These are phyloP conservation scores for Drosophila pallidifrons DNA, from an alignment of 1,140 invertebrate species.

Conservation along the genomic window DNA sequence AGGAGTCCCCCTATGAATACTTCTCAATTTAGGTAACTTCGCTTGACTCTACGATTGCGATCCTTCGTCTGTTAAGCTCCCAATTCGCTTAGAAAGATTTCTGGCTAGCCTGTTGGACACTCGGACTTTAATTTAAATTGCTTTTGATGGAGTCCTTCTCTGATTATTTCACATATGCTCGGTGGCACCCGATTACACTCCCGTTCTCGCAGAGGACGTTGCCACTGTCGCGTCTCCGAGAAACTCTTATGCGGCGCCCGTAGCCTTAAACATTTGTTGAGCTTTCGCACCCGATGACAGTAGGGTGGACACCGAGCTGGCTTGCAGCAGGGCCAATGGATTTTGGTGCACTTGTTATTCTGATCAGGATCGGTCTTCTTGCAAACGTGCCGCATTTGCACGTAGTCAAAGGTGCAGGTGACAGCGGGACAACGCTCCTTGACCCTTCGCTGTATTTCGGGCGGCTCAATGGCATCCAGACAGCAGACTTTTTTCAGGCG, in stretches of 20 bases:
- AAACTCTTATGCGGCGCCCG: conserved; percentile 35
- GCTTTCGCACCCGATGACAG: neutral
- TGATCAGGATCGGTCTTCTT: neutral
- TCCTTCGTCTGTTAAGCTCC: no score
- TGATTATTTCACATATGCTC: neutral
- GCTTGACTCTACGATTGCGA: neutral
- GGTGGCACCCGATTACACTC: conserved; percentile 22
- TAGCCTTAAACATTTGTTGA: conserved; percentile 13
- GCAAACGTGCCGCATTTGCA: conserved; percentile 24
- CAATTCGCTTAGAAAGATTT: no score
- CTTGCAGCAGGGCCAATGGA: conserved; percentile 52
- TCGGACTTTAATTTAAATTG: neutral
- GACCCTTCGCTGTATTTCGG: conserved; percentile 38
- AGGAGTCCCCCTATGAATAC: neutral
- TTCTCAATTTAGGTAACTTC: neutral
- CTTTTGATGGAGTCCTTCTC: neutral
- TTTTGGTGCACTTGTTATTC: neutral
- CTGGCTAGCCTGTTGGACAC: neutral
- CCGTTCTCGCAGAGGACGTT: neutral
- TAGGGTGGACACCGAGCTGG: neutral
- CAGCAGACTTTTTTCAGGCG: conserved; percentile 57
- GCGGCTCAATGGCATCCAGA: conserved; percentile 46
- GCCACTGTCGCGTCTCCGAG: conserved; percentile 11
- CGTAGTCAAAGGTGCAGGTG: conserved; percentile 29
- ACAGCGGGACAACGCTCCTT: conserved; percentile 2